Evolutionary conservation across 2,113 vertebrate species (phyloP), one percentile per base, ranked within the genome.

Genomic region (pig (Sus scrofa)): DNA sequence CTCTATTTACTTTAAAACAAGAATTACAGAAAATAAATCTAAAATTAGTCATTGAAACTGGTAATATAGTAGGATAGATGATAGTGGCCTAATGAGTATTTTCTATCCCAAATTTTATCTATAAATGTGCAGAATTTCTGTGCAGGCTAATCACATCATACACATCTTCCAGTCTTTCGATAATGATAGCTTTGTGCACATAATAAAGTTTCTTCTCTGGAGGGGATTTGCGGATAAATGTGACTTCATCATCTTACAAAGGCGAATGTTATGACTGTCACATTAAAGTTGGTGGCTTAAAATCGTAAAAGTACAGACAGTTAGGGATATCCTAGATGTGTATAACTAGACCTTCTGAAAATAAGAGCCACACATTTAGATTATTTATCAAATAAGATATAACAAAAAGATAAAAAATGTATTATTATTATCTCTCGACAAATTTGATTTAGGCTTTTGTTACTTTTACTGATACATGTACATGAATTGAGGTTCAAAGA

Each of bases 1-100:
- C 10, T 50, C 2, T 24, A 74, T 92, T 96, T 91, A 27, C 15
- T 63, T 85, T 96, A 85, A 73, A 68, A 50, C 12, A 52, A 89
- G n/a, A 87, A 81, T n/a, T 19, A n/a, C 7, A 16, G 15, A 73
- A 13, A 77, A 60, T 56, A 73, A n/a, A 34, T 65, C n/a, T 70
- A 63, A 88, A 77, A 7, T 7, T 60, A 24, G 4, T 67, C 7
- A 62, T 54, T 79, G 37, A 81, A 71, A 9, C 13, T 73, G 32
- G 0, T 2, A 27, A 71, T 56, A 18, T 11, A 54, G 1, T 50
- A 37, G 13, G 44, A 18, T 68, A 52, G 16, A 52, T 18, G 54
- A 65, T 16, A 34, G 62, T 75, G 10, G 7, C 22, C 12, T 58
- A 27, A 27, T 34, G 3, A 1, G 3, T 20, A 22, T 78, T 78